Base-by-base conservation (phyloP, 2,113 vertebrate species). In the Paradoxurus hermaphroditus region DNA sequence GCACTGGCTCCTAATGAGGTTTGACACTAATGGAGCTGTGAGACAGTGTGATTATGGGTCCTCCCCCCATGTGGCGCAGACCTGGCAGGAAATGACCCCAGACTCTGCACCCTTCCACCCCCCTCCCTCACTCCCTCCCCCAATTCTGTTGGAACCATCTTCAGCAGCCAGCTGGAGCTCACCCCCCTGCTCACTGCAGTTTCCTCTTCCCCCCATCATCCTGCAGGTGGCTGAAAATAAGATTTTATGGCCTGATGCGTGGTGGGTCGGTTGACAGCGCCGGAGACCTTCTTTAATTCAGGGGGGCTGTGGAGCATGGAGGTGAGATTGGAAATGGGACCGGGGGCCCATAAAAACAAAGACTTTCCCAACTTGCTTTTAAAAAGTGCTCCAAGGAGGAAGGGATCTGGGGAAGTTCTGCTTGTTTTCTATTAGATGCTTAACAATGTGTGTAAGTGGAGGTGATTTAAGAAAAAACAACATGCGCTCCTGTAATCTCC, bases 1-100 rank as follows among this genome's bases (percentile, higher is more conserved):
- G 98, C 98, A 98, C 98, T 98, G 98, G 98, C 98, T 98, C 98
- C 97, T 99, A 99, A 99, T 99, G 98, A 99, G 98, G 98, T 98
- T 98, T 99, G 99, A 99, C 98, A 98, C 98, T 99, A 99, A 99
- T 99, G 98, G 98, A 97, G 97, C 98, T 95, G 98, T 89, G 98
- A 99, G 98, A 98, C 98, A 88, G 97, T 0, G 2, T 98, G 98
- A 99, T 99, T 99, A 98, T 96, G 96, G 96, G 92, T 95, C 95
- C 98, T 97, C 94, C 97, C 98, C 97, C 94, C 51, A 78, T 86
- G 98, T 87, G 86, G 97, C 96, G 39, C 96, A 97, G 98, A 98
- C 98, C 98, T 98, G 97, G 98, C 98, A 99, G 98, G 98, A 98
- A 99, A 98, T 98, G 98, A 99, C 98, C 98, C 93, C 73, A 98